These are phyloP conservation scores for Dryoscopus gambensis DNA, from an alignment of 2,113 vertebrate species.

Conservation along the genomic window DNA sequence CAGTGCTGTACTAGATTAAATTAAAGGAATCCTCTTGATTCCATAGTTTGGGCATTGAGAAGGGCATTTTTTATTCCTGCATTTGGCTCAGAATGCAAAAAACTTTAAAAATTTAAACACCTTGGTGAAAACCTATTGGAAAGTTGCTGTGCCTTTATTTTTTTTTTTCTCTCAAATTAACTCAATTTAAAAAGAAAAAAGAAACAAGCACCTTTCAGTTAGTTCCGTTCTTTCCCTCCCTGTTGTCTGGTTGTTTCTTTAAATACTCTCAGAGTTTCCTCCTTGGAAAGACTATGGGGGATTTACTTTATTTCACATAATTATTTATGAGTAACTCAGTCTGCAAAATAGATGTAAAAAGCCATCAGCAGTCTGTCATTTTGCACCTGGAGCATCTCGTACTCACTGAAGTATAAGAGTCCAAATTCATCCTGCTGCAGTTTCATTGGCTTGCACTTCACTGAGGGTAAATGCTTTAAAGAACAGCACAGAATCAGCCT, in stretches of 20 bases:
- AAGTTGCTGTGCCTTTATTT: not conserved
- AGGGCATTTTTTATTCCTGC: not conserved
- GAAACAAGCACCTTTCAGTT: fast-evolving
- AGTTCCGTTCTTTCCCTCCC: not conserved
- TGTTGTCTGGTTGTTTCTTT: not conserved
- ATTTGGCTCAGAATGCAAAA: not conserved
- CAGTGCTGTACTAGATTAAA: not conserved
- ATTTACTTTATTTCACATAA: not conserved
- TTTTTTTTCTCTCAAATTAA: not conserved
- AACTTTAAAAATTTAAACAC: not conserved
- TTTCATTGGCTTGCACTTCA: not conserved
- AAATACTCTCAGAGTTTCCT: not conserved
- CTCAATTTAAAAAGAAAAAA: not conserved
- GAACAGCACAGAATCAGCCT: not conserved
- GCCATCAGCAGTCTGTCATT: not conserved
- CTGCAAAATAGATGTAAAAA: not conserved
- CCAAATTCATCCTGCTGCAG: not conserved
- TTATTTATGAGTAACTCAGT: not conserved
- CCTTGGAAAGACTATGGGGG: not conserved
- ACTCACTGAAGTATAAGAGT: not conserved
- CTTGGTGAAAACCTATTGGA: not conserved
- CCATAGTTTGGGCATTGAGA: not conserved
- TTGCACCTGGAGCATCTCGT: not conserved
- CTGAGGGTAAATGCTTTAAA: not conserved
- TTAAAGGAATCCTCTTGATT: not conserved